These are phyloP conservation scores for Drosophila histrio DNA, from an alignment of 2,888 invertebrate genomes.

Conservation along the genomic window DNA sequence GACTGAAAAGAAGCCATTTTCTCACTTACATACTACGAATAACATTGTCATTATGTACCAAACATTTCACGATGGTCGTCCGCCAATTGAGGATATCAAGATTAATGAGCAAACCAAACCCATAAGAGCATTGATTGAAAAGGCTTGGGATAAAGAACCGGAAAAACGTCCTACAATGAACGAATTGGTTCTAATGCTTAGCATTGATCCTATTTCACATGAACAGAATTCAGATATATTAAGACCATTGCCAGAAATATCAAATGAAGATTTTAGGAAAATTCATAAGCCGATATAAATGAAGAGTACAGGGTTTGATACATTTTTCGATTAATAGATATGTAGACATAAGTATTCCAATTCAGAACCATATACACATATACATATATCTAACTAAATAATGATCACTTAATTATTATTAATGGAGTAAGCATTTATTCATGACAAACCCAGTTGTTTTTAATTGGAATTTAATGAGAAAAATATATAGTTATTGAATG, in stretches of 20 bases:
- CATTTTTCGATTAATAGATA: too few species aligned
- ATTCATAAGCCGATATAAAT: too few species aligned
- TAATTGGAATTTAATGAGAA: too few species aligned
- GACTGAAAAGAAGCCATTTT: constrained; percentile 11
- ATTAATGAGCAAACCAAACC: not conserved
- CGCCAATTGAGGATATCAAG: not conserved
- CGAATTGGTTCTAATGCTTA: not conserved
- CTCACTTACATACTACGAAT: not conserved
- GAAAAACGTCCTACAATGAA: constrained; percentile 13
- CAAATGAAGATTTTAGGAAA: not conserved
- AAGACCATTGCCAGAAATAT: not conserved
- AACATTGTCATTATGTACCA: fast-evolving
- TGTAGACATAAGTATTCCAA: too few species aligned
- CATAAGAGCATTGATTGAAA: not conserved
- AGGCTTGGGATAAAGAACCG: constrained; percentile 34
- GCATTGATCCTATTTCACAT: not conserved
- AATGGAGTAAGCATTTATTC: too few species aligned
- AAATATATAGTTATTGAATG: too few species aligned
- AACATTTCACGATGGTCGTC: not conserved
- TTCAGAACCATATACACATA: too few species aligned
- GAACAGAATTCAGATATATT: not conserved
- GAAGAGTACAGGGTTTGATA: too few species aligned
- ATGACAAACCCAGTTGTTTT: too few species aligned
- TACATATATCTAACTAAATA: too few species aligned
- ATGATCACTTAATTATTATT: too few species aligned